Conservation (phyloP, 2,797 vertebrate species). For the Xenopus petersii region DNA sequence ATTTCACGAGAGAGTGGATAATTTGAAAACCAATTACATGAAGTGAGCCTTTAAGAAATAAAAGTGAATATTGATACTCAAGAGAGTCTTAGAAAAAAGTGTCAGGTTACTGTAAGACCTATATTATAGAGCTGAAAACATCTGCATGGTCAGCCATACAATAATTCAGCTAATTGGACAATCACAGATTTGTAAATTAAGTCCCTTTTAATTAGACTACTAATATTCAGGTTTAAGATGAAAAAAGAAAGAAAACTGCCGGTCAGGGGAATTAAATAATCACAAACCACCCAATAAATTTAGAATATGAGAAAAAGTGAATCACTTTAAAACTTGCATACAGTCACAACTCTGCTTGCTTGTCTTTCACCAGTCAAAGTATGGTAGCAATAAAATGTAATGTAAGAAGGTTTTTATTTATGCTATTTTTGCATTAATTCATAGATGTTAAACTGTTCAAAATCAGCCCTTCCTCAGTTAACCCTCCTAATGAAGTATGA, state of each 20-base stretch:
- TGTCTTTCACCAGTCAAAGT: too few relatives aligned
- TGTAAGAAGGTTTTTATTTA: too few relatives aligned
- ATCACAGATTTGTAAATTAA: constrained; percentile 68
- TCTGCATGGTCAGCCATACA: constrained; percentile 56
- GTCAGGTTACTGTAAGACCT: constrained; percentile 75
- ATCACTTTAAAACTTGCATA: neutral
- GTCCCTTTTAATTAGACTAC: constrained; percentile 51
- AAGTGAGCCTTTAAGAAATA: constrained; percentile 61
- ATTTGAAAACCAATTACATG: constrained; percentile 73
- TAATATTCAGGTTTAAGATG: constrained; percentile 9
- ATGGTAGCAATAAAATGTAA: too few relatives aligned
- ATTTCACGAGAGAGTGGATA: constrained; percentile 63
- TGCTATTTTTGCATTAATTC: constrained; percentile 12
- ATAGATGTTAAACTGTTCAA: constrained; percentile 27
- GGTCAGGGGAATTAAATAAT: constrained; percentile 24
- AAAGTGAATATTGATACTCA: constrained; percentile 51
- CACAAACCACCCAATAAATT: constrained; percentile 10
- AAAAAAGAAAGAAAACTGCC: constrained; percentile 2
- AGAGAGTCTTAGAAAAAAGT: constrained; percentile 66
- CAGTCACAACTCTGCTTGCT: too few relatives aligned
- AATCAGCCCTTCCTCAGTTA: constrained; percentile 22
- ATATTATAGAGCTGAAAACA: constrained; percentile 53
- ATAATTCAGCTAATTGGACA: constrained; percentile 72
- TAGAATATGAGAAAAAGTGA: constrained; percentile 19
- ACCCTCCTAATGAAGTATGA: constrained; percentile 18